These are phyloP conservation scores for Rhagoletis pomonella DNA, from an alignment of 1,140 invertebrate species.

Conservation along the genomic window DNA sequence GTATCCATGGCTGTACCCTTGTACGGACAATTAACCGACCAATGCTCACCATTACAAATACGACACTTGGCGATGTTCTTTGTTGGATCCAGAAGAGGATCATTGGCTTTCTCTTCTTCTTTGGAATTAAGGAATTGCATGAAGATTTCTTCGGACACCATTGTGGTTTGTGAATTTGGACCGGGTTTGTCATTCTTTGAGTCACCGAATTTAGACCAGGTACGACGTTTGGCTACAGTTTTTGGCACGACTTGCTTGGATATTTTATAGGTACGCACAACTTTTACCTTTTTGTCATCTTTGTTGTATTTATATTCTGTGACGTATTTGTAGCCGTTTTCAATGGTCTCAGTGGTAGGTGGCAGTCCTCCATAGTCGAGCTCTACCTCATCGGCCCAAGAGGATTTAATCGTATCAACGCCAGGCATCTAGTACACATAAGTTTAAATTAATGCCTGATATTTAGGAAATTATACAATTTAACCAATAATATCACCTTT, in stretches of 20 bases:
- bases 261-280: conserved; percentile 92
- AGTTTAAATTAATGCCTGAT: conserved; percentile 7
- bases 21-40: conserved; percentile 97
- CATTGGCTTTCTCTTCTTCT: conserved; percentile 89
- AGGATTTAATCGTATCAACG: conserved; percentile 85
- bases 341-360: conserved; percentile 85
- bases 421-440: conserved; percentile 55
- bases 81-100: conserved; percentile 77
- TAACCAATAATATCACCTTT: conserved; percentile 52
- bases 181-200: conserved; percentile 93
- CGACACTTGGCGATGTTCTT: conserved; percentile 91
- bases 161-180: conserved; percentile 96
- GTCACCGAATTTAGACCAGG: conserved; percentile 95
- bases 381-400: conserved; percentile 95
- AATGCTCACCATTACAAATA: conserved; percentile 97
- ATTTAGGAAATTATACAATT: background rate
- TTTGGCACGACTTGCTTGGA: conserved; percentile 94
- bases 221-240: conserved; percentile 92
- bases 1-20: conserved; percentile 89
- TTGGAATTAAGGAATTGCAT: conserved; percentile 94
- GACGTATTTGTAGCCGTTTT: conserved; percentile 92
- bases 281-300: conserved; percentile 91
- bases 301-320: conserved; percentile 95
- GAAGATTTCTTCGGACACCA: conserved; percentile 95
- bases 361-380: conserved; percentile 87